These are phyloP conservation scores for Polypterus bichir DNA, from an alignment of 2,113 vertebrate genomes.

Conservation along the genomic window DNA sequence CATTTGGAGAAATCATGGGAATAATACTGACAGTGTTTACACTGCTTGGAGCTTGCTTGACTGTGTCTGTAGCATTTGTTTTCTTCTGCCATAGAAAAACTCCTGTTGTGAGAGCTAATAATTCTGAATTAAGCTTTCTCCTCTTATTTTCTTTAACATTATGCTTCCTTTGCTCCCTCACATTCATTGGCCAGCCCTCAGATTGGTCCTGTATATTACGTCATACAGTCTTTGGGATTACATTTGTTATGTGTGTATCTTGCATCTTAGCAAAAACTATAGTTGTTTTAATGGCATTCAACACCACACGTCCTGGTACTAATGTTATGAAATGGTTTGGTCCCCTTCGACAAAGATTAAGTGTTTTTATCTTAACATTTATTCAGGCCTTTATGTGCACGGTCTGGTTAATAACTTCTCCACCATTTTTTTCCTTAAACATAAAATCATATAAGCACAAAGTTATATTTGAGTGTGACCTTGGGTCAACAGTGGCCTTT, in stretches of 20 bases:
- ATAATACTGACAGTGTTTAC: not conserved
- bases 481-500: conserved; percentile 5
- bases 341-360: not conserved
- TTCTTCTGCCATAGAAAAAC: conserved; percentile 5
- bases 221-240: conserved; percentile 11
- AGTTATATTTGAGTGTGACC: conserved; percentile 7
- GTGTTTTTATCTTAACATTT: not conserved
- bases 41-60: conserved; percentile 1
- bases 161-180: conserved; percentile 13
- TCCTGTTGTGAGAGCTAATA: conserved; percentile 4
- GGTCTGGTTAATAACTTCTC: conserved; percentile 4
- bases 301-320: conserved; percentile 1
- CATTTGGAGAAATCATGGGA: conserved; percentile 5
- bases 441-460: not conserved
- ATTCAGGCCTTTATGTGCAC: conserved; percentile 7
- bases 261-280: conserved; percentile 16
- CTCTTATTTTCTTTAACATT: conserved; percentile 9
- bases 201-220: conserved; percentile 12
- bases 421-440: conserved; percentile 4
- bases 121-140: conserved; percentile 11
- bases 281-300: conserved; percentile 13
- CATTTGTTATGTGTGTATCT: conserved; percentile 11
- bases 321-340: conserved; percentile 5
- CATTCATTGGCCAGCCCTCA: conserved; percentile 14
- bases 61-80: not conserved